Evolutionary conservation across 2,113 vertebrate species (phyloP).

Genomic region (Xyrauchen texanus): DNA sequence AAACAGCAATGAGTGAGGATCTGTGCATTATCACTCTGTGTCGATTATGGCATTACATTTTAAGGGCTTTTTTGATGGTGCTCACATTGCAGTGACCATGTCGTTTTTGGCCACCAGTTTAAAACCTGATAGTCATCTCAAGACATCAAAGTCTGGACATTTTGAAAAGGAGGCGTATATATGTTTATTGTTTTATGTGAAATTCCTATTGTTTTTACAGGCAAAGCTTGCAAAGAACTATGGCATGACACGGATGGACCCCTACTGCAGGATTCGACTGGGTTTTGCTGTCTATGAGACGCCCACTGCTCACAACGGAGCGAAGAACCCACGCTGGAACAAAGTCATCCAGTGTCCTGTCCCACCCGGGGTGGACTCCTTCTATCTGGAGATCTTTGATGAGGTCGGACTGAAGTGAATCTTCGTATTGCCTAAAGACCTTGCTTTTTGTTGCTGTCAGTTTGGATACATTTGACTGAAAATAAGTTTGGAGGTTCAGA

Average conservation of each 20-base stretch:
- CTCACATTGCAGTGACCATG: too few relatives aligned
- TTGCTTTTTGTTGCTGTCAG: too few relatives aligned
- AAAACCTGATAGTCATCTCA: too few relatives aligned
- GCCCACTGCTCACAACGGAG: slow-evolving; percentile 94
- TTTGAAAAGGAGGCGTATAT: background rate
- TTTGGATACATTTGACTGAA: too few relatives aligned
- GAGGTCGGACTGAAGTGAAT: slow-evolving; percentile 79
- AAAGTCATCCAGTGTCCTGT: slow-evolving; percentile 96
- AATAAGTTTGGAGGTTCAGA: too few relatives aligned
- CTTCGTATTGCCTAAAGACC: too few relatives aligned
- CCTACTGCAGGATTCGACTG: slow-evolving; percentile 90
- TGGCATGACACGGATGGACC: slow-evolving; percentile 98
- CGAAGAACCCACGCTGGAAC: slow-evolving; percentile 97
- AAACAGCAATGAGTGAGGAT: too few relatives aligned
- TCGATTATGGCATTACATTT: too few relatives aligned
- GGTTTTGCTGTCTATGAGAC: slow-evolving; percentile 97
- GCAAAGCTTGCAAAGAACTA: slow-evolving; percentile 98
- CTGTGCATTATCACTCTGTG: too few relatives aligned
- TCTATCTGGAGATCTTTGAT: slow-evolving; percentile 98
- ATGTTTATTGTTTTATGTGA: background rate
- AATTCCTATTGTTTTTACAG: slow-evolving; percentile 64
- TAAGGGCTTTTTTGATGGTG: too few relatives aligned
- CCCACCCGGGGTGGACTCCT: slow-evolving; percentile 92
- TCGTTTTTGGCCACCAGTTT: too few relatives aligned
- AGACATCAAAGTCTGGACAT: too few relatives aligned